Evolutionary conservation across 1,140 invertebrate species (phyloP).

Genomic region (Ladona fulva): DNA sequence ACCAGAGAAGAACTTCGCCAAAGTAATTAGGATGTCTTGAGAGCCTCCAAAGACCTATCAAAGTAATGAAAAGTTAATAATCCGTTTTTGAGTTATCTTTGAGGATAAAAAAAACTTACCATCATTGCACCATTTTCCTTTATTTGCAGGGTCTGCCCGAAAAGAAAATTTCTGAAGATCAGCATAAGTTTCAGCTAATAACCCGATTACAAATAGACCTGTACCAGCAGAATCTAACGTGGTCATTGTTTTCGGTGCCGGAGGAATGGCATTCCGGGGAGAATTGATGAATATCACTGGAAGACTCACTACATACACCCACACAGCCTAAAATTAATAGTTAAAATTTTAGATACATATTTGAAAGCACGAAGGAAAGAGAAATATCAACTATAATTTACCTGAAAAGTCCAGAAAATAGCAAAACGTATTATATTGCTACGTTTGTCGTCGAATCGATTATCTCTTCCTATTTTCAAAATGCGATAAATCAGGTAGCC

Average conservation of each 20-base stretch:
- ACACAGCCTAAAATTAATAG: conserved; percentile 57
- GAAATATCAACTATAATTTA: conserved; percentile 31
- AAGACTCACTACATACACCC: conserved; percentile 86
- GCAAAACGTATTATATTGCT: conserved; percentile 78
- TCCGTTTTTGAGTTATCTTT: background rate
- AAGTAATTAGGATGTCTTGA: conserved; percentile 93
- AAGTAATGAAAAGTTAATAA: conserved; percentile 16
- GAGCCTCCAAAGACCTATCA: conserved; percentile 72
- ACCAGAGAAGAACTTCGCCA: conserved; percentile 89
- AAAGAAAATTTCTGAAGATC: conserved; percentile 88
- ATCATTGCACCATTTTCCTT: conserved; percentile 83
- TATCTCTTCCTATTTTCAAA: conserved; percentile 79
- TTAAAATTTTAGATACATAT: background rate
- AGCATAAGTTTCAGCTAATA: conserved; percentile 78
- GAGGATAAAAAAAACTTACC: conserved; percentile 43
- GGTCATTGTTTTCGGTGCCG: conserved; percentile 71
- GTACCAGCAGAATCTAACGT: conserved; percentile 74
- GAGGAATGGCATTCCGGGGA: conserved; percentile 58
- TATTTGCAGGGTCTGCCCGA: conserved; percentile 71
- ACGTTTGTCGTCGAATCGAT: conserved; percentile 78
- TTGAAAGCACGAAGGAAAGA: background rate
- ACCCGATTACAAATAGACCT: conserved; percentile 69
- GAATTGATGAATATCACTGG: conserved; percentile 88
- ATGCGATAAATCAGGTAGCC: conserved; percentile 80
- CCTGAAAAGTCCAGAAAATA: conserved; percentile 86